Conservation (phyloP, 2,113 vertebrate genomes). For the Ramphastos sulfuratus region DNA sequence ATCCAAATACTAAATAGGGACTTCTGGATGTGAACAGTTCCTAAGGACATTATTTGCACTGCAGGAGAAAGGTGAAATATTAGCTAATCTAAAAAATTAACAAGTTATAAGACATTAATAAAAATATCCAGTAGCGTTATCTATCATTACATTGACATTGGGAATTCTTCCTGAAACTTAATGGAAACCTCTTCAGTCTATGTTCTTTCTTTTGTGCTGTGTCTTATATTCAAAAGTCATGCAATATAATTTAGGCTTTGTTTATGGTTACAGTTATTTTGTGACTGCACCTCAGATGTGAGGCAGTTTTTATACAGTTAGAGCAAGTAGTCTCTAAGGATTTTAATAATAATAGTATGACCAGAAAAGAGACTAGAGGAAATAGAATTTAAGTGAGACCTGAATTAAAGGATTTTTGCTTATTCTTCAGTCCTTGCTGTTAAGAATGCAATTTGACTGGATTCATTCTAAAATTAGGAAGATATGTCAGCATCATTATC, state of each 20-base stretch:
- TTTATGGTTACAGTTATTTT: not conserved
- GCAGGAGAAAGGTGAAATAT: not conserved
- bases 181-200: not conserved
- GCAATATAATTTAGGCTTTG: constrained; percentile 1
- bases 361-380: not conserved
- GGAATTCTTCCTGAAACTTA: not conserved
- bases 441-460: constrained; percentile 1
- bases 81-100: not conserved
- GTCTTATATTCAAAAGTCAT: not conserved
- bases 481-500: not conserved
- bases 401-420: not conserved
- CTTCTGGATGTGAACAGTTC: not conserved
- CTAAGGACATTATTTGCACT: not conserved
- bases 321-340: not conserved
- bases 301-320: not conserved
- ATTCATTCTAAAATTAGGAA: not conserved
- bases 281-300: not conserved
- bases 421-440: not conserved
- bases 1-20: not conserved
- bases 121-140: not conserved
- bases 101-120: not conserved
- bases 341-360: not conserved
- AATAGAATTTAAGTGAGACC: not conserved
- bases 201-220: not conserved
- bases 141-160: not conserved